Percentiles rank a stretch among this genome's conserved stretches.
Conservation (phyloP, 2,113 vertebrate genomes). For the Corythornis madagascariensis region DNA sequence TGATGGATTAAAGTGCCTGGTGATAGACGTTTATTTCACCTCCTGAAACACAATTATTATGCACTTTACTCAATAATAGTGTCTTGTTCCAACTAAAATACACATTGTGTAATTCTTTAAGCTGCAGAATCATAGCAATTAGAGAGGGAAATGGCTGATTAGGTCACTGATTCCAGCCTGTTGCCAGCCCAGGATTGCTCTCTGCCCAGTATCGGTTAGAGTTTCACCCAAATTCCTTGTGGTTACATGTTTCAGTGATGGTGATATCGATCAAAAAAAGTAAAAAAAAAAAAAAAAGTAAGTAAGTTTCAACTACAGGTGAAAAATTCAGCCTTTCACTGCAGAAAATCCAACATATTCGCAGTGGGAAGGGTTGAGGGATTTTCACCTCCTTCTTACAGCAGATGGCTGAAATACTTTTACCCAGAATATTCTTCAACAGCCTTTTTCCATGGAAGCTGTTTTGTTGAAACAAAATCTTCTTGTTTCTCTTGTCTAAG, state of each 20-base stretch:
- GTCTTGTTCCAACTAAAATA: conserved; percentile 65
- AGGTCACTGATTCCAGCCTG: conserved; percentile 30
- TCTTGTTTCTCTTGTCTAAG: not conserved
- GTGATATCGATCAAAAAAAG: not conserved
- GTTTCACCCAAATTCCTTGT: not conserved
- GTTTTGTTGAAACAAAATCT: not conserved
- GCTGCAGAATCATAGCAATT: conserved; percentile 49
- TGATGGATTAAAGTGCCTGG: conserved; percentile 58
- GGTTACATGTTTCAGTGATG: not conserved
- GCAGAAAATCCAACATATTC: not conserved
- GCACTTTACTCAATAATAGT: conserved; percentile 63
- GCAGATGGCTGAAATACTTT: not conserved
- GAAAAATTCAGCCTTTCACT: not conserved
- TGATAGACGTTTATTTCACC: conserved; percentile 45
- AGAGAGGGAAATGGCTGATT: conserved; percentile 44
- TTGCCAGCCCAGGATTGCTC: not conserved
- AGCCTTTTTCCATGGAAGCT: not conserved
- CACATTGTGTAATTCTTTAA: conserved; percentile 21
- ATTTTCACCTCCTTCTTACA: not conserved
- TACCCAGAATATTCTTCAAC: not conserved
- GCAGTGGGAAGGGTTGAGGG: not conserved
- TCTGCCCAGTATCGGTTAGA: not conserved
- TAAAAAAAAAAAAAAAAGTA: too few species aligned
- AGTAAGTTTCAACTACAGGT: not conserved
- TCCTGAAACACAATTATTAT: conserved; percentile 64